A percentile compares a stretch with the other conserved stretches of the same genome.
These are phyloP conservation scores for Gadus macrocephalus DNA, from an alignment of 2,113 vertebrate species.

Conservation along the genomic window DNA sequence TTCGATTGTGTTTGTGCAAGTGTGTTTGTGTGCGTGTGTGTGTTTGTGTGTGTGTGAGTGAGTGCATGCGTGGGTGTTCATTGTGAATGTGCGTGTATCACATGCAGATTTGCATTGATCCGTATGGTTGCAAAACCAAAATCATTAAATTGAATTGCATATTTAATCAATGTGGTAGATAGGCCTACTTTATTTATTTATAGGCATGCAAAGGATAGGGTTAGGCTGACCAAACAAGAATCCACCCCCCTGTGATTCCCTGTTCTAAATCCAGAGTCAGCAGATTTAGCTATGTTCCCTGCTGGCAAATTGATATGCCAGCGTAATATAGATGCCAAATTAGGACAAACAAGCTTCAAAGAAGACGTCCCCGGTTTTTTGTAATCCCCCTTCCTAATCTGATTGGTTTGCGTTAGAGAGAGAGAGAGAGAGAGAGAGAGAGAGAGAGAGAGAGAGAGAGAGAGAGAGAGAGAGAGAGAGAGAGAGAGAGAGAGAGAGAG, in stretches of 20 bases:
- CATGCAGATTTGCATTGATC: no score
- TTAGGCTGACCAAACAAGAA: constrained; percentile 40
- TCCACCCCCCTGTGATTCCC: constrained; percentile 23
- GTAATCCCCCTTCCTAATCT: constrained; percentile 37
- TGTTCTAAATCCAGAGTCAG: constrained; percentile 52
- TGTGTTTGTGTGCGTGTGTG: constrained; percentile 20
- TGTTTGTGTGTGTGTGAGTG: constrained; percentile 1
- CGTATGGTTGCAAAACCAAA: constrained; percentile 37
- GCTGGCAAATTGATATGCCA: constrained; percentile 34
- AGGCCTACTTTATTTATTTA: constrained; percentile 52
- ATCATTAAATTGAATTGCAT: constrained; percentile 54
- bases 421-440: no score
- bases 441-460: no score
- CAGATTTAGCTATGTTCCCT: constrained; percentile 33
- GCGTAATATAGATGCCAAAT: constrained; percentile 48
- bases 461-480: no score
- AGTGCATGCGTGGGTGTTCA: neutral
- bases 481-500: no score
- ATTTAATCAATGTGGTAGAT: constrained; percentile 49
- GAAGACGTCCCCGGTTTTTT: constrained; percentile 17
- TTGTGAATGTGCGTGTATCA: no score
- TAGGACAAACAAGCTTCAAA: constrained; percentile 47
- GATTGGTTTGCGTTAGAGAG: constrained; percentile 32
- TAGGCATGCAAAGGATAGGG: constrained; percentile 50
- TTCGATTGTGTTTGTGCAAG: constrained; percentile 24